Conservation (phyloP, 1,140 invertebrate species). For the Thaumatotibia leucotreta region DNA sequence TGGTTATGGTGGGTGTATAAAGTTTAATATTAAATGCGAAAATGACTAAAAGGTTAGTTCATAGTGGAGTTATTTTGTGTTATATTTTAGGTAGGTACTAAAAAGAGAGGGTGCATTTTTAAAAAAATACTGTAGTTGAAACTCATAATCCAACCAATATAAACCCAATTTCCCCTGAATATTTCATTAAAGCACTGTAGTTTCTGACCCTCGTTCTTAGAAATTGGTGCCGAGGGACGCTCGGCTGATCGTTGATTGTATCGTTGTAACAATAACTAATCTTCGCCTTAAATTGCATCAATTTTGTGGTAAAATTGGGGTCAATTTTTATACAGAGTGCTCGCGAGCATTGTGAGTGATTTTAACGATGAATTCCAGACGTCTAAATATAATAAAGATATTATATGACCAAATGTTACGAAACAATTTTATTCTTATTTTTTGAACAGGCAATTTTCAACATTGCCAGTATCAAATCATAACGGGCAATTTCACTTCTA, state of each 20-base stretch:
- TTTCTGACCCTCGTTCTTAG: background rate
- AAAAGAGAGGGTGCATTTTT: no score
- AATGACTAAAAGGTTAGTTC: background rate
- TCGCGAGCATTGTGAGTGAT: no score
- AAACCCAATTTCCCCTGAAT: background rate
- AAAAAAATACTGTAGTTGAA: no score
- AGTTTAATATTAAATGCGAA: background rate
- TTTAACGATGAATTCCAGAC: no score
- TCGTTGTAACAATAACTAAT: conserved; percentile 5
- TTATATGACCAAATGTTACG: no score
- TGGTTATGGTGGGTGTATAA: background rate
- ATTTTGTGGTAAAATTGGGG: background rate
- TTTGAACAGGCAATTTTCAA: no score
- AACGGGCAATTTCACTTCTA: no score
- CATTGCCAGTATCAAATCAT: no score
- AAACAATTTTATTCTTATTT: no score
- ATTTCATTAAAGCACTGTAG: background rate
- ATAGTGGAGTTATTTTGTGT: no score
- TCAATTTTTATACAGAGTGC: background rate
- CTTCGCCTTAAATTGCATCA: background rate
- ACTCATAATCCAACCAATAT: background rate
- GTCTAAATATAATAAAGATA: no score
- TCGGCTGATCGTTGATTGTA: background rate
- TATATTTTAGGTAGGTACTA: no score
- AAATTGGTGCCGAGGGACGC: background rate